Evolutionary conservation across 2,797 vertebrate species (phyloP).

Genomic region (Anolis apletophallus): DNA sequence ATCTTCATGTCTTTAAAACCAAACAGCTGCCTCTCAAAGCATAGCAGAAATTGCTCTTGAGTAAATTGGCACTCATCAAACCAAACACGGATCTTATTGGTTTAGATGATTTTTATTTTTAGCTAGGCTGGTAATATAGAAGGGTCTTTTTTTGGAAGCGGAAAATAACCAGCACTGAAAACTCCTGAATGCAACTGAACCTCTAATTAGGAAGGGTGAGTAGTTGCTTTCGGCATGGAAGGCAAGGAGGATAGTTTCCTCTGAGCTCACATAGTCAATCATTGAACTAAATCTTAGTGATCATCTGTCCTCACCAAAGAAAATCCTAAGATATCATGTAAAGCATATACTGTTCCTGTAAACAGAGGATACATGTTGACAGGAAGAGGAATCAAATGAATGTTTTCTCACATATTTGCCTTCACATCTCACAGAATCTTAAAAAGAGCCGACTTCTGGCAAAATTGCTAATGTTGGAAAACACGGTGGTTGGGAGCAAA

Average conservation of each 20-base stretch:
- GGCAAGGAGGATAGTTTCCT: not conserved
- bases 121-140: not conserved
- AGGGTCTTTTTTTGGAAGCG: not conserved
- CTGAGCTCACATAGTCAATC: not conserved
- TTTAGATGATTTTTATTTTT: not conserved
- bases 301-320: not conserved
- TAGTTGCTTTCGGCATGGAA: not conserved
- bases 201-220: not conserved
- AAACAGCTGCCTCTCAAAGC: not conserved
- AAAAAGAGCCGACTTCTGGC: not conserved
- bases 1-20: slow-evolving; percentile 14
- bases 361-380: not conserved
- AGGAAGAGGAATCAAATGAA: not conserved
- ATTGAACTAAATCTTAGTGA: not conserved
- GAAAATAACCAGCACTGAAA: not conserved
- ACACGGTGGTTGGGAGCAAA: too few species aligned
- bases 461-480: not conserved
- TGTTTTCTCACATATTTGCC: not conserved
- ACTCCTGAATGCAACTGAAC: not conserved
- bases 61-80: not conserved
- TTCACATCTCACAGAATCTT: not conserved
- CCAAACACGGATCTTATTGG: not conserved
- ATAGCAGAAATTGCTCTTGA: not conserved
- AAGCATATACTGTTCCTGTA: not conserved
- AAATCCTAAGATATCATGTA: not conserved